Percentiles rank a stretch among this genome's conserved stretches.
Conservation (phyloP, 2,888 invertebrate genomes). For the Apoderus coryli region DNA sequence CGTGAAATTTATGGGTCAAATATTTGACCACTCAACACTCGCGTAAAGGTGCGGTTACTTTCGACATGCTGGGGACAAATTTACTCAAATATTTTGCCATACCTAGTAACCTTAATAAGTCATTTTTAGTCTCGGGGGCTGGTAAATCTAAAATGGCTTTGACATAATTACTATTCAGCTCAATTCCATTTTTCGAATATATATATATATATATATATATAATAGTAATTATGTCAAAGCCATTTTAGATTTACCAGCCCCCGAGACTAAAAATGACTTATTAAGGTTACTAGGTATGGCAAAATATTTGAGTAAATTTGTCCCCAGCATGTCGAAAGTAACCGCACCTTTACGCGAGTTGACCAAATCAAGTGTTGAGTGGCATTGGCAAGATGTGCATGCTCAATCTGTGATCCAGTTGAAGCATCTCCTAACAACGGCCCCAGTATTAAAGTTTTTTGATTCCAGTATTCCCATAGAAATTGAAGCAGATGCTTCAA, state of each 20-base stretch:
- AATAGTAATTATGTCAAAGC: slow-evolving; percentile 18
- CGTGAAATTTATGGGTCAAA: slow-evolving; percentile 14
- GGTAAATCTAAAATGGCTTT: slow-evolving; percentile 18
- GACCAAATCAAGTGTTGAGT: slow-evolving; percentile 10
- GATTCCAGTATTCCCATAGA: too few relatives aligned
- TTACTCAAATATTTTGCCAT: slow-evolving; percentile 17
- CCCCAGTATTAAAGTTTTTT: slow-evolving; percentile 17
- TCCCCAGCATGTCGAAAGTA: slow-evolving; percentile 17
- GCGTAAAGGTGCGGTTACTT: slow-evolving; percentile 12
- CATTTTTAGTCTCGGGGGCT: slow-evolving; percentile 14
- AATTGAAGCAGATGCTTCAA: too few relatives aligned
- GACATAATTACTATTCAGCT: too few relatives aligned
- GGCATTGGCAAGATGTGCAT: slow-evolving; percentile 12
- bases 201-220: slow-evolving; percentile 6
- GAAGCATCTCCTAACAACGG: slow-evolving; percentile 15
- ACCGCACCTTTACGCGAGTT: too few relatives aligned
- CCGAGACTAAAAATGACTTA: slow-evolving; percentile 15
- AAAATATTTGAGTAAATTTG: slow-evolving; percentile 17
- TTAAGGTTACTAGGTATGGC: slow-evolving; percentile 17
- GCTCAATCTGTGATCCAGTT: slow-evolving; percentile 13
- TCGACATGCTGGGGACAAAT: slow-evolving; percentile 17
- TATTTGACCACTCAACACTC: slow-evolving; percentile 12
- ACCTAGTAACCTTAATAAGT: slow-evolving; percentile 17
- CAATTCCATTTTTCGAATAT: slow-evolving; percentile 8
- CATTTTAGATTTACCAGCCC: slow-evolving; percentile 17